Percentiles rank a stretch among this genome's conserved stretches.
Evolutionary conservation across 2,797 vertebrate species (phyloP).

Genomic region (Tadarida brasiliensis): DNA sequence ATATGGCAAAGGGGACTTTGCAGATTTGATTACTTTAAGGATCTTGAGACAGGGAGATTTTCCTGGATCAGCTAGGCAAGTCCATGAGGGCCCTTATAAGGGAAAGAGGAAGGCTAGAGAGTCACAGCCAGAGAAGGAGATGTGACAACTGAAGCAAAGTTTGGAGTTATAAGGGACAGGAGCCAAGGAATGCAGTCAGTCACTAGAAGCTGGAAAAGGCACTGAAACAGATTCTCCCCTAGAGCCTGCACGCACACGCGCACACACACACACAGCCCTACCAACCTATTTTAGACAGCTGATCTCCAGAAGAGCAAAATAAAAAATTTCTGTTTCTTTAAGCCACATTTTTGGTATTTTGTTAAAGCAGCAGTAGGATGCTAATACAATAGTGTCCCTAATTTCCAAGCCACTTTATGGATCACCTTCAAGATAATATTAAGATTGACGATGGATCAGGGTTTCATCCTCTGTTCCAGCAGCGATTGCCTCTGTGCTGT

Average conservation of each 20-base stretch:
- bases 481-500: background rate
- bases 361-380: background rate
- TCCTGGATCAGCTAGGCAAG: background rate
- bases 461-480: background rate
- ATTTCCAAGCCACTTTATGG: background rate
- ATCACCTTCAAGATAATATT: background rate
- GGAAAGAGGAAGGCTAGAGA: background rate
- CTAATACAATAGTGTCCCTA: background rate
- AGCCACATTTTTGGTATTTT: background rate
- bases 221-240: background rate
- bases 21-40: constrained; percentile 5
- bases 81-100: background rate
- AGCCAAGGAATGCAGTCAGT: background rate
- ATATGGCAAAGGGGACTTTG: background rate
- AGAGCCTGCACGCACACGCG: background rate
- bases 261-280: background rate
- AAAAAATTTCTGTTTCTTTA: background rate
- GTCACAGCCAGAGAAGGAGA: background rate
- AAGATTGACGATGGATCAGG: background rate
- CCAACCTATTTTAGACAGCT: background rate
- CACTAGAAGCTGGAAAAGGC: background rate
- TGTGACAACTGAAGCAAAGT: background rate
- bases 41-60: background rate
- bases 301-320: background rate
- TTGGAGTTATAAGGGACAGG: background rate